Conservation (phyloP, 2,113 vertebrate genomes). For the Pseudopipra pipra region DNA sequence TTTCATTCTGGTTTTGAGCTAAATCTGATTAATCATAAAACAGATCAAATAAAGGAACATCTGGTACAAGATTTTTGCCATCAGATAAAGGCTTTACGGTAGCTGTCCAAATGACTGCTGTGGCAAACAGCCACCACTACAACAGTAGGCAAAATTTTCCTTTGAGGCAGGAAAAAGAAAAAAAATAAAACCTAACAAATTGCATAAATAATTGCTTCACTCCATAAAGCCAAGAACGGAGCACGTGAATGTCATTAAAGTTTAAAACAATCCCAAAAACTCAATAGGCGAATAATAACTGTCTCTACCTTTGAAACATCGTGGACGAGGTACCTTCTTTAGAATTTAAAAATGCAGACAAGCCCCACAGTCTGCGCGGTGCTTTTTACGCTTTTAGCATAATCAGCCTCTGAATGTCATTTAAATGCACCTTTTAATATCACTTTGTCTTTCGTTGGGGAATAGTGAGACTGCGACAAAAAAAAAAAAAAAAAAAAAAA, state of each 20-base stretch:
- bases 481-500: background rate
- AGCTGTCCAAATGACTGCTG: slow-evolving; percentile 18
- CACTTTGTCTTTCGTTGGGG: slow-evolving; percentile 39
- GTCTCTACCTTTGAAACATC: slow-evolving; percentile 21
- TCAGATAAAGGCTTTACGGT: slow-evolving; percentile 12
- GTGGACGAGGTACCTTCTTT: slow-evolving; percentile 22
- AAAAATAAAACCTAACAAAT: background rate
- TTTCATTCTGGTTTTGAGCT: slow-evolving; percentile 47
- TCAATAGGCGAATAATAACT: slow-evolving; percentile 67
- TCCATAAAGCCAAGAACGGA: slow-evolving; percentile 52
- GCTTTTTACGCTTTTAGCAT: slow-evolving; percentile 55
- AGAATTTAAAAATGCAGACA: slow-evolving; percentile 19
- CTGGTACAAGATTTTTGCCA: slow-evolving; percentile 41
- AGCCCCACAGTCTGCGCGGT: background rate
- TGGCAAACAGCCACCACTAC: slow-evolving; percentile 19
- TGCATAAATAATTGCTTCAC: slow-evolving; percentile 69
- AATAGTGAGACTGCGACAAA: slow-evolving; percentile 1
- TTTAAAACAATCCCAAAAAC: slow-evolving; percentile 59
- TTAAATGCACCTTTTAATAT: slow-evolving; percentile 70
- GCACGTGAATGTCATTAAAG: slow-evolving; percentile 8
- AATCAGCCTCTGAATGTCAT: slow-evolving; percentile 52
- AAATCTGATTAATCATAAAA: slow-evolving; percentile 52
- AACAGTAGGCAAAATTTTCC: slow-evolving; percentile 8
- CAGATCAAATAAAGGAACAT: slow-evolving; percentile 41
- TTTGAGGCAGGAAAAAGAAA: background rate